phyloP scores from a whole-genome alignment of 2,888 invertebrate species.

The Troglohyphantes excavatus region DNA sequence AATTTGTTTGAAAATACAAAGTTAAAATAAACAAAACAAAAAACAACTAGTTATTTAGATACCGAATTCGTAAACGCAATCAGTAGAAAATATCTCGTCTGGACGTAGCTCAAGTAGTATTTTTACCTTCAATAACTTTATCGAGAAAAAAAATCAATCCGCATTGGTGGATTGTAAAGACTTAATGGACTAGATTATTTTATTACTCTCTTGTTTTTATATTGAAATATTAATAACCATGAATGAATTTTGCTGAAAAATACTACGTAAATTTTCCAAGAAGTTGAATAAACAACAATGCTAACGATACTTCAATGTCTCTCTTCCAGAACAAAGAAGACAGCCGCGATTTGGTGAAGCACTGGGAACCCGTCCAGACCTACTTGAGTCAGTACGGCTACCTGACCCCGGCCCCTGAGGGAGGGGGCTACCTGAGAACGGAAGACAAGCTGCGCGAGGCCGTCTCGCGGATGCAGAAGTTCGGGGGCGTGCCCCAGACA shows the following conservation, averaged over 20 bases:
- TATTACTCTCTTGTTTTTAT: not conserved
- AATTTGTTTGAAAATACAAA: too few species aligned
- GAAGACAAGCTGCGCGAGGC: slow-evolving; percentile 92
- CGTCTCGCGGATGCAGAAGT: slow-evolving; percentile 90
- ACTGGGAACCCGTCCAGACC: slow-evolving; percentile 86
- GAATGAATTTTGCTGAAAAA: too few species aligned
- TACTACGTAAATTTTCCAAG: too few species aligned
- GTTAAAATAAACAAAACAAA: too few species aligned
- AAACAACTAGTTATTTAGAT: too few species aligned
- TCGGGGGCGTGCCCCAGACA: slow-evolving; percentile 92
- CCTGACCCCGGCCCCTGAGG: slow-evolving; percentile 88
- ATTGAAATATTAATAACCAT: too few species aligned
- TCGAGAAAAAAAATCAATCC: too few species aligned
- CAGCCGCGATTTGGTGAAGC: slow-evolving; percentile 49
- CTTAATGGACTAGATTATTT: not conserved
- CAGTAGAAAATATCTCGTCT: too few species aligned
- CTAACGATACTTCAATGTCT: not conserved
- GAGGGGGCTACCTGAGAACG: slow-evolving; percentile 87
- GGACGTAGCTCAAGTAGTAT: too few species aligned
- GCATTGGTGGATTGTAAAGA: too few species aligned
- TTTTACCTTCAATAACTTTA: too few species aligned
- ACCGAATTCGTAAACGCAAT: too few species aligned
- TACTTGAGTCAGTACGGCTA: slow-evolving; percentile 95
- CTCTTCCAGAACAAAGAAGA: slow-evolving; percentile 26
- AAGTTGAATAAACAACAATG: not conserved